These are phyloP conservation scores for Aurelia aurita DNA, from an alignment of 30 jellyfish, hydroid and myxozoan genomes.

Conservation along the genomic window DNA sequence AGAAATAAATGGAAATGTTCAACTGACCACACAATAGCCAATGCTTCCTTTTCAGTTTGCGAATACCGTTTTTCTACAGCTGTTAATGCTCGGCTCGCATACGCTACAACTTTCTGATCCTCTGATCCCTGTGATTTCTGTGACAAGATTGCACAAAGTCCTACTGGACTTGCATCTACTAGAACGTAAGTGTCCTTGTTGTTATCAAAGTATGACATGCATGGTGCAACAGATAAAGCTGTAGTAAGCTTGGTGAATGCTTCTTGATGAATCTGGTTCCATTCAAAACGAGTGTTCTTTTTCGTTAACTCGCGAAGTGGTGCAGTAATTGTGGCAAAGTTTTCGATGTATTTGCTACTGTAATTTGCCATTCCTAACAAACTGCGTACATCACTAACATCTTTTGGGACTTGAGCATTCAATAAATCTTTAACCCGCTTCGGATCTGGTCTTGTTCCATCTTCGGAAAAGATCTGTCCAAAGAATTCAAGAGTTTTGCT, in stretches of 20 bases:
- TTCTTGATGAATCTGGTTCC: no score
- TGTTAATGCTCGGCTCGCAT: constrained; percentile 57
- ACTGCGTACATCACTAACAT: no score
- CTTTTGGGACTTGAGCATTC: constrained; percentile 28
- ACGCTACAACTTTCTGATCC: constrained; percentile 53
- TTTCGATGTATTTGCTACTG: no score
- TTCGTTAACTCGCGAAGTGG: no score
- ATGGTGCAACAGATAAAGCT: no score
- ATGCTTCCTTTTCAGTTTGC: constrained; percentile 40
- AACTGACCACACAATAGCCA: constrained; percentile 35
- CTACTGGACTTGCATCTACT: no score
- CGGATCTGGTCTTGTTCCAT: constrained; percentile 57
- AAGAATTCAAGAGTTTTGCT: constrained; percentile 49
- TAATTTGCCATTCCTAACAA: no score
- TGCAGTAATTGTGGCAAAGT: no score
- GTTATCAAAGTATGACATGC: no score
- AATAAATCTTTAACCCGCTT: constrained; percentile 33
- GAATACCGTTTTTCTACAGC: constrained; percentile 31
- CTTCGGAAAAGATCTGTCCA: constrained; percentile 60
- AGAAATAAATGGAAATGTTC: constrained; percentile 18
- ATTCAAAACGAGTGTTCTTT: no score
- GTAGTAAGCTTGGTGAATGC: no score
- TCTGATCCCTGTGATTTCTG: constrained; percentile 51
- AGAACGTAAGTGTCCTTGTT: constrained; percentile 42
- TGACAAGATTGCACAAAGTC: constrained; percentile 35